Conservation (phyloP, 1,140 invertebrate species). For the Drosophila varians region DNA sequence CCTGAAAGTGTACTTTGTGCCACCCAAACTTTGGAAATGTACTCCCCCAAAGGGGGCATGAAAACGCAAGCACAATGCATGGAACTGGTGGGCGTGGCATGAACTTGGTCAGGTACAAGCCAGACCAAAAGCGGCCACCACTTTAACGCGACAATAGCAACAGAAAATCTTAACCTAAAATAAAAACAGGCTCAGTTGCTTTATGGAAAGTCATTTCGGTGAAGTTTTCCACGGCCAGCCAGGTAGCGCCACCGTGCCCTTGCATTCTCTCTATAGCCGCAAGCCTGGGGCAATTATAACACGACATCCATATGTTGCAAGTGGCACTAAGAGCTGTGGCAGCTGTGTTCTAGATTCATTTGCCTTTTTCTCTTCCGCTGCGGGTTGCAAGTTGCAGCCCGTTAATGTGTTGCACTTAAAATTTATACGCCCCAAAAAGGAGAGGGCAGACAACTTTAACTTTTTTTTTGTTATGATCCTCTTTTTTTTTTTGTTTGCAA, state of each 20-base stretch:
- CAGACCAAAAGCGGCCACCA: constrained; percentile 2
- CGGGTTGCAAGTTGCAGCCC: constrained; percentile 55
- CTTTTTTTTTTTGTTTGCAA: constrained; percentile 24
- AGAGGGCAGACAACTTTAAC: constrained; percentile 72
- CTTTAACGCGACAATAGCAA: constrained; percentile 4
- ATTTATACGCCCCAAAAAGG: constrained; percentile 63
- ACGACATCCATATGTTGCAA: constrained; percentile 68
- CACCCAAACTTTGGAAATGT: background rate
- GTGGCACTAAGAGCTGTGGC: constrained; percentile 67
- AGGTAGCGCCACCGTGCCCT: constrained; percentile 13
- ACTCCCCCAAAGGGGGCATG: background rate
- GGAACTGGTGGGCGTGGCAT: constrained; percentile 14
- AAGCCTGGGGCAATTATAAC: constrained; percentile 66
- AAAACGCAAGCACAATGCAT: constrained; percentile 5
- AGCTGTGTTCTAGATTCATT: constrained; percentile 66
- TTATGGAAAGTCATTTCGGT: constrained; percentile 69
- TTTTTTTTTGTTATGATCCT: constrained; percentile 13
- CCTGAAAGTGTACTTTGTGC: no score
- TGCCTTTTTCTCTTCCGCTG: constrained; percentile 6
- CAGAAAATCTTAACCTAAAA: constrained; percentile 23
- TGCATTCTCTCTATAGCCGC: background rate
- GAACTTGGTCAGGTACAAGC: constrained; percentile 22
- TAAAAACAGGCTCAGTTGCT: constrained; percentile 18
- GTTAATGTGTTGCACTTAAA: constrained; percentile 79
- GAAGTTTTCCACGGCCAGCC: constrained; percentile 23